Conservation (phyloP, 2,797 vertebrate species). For the Cyprinodon diabolis region DNA sequence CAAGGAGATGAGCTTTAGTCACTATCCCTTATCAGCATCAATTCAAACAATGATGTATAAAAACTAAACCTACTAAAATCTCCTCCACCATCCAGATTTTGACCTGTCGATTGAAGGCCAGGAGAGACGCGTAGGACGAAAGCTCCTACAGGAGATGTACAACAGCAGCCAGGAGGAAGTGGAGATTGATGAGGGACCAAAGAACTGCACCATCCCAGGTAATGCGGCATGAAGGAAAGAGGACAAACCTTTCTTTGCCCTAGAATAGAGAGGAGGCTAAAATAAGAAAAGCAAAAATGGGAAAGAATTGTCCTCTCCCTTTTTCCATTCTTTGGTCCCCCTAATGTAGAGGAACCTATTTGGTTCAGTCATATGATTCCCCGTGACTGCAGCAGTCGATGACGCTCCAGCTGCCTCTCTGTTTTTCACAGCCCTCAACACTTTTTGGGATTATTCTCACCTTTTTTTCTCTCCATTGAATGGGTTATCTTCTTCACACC, state of each 20-base stretch:
- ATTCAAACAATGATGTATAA: too few species aligned
- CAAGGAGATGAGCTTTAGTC: too few species aligned
- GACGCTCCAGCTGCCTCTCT: conserved; percentile 54
- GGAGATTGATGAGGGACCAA: conserved; percentile 67
- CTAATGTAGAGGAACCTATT: conserved; percentile 62
- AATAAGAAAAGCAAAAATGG: conserved; percentile 12
- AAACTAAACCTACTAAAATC: neutral
- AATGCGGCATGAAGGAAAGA: conserved; percentile 61
- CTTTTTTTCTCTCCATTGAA: conserved; percentile 1
- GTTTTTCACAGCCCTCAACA: conserved; percentile 43
- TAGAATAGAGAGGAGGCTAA: conserved; percentile 4
- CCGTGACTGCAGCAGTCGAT: conserved; percentile 43
- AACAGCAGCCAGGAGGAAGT: conserved; percentile 73
- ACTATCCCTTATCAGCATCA: too few species aligned
- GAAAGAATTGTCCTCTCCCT: conserved; percentile 46
- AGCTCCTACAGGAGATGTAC: conserved; percentile 81
- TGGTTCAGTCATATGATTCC: conserved; percentile 60
- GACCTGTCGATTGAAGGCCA: conserved; percentile 70
- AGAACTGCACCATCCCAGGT: conserved; percentile 93
- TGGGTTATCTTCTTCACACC: conserved; percentile 1
- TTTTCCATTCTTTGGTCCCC: conserved; percentile 12
- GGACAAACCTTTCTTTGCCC: conserved; percentile 26
- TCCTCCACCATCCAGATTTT: conserved; percentile 69
- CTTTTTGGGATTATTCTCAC: conserved; percentile 44
- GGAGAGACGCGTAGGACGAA: conserved; percentile 81